Conservation (phyloP, 2,113 vertebrate species). For the Xiphias gladius region DNA sequence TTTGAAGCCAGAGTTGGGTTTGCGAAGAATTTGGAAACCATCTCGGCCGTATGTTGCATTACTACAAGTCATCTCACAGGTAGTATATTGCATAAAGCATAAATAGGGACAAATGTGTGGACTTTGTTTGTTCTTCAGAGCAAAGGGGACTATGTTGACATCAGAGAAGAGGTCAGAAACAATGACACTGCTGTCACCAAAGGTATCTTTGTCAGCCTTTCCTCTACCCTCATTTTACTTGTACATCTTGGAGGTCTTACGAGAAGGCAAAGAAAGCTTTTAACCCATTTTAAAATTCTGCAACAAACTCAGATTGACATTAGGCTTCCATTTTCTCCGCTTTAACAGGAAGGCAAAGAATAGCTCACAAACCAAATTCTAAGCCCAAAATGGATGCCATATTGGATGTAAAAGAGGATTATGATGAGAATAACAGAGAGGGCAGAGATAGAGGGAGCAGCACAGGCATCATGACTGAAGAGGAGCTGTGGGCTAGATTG, state of each 20-base stretch:
- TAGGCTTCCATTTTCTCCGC: neutral
- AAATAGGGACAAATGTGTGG: neutral
- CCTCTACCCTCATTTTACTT: conserved; percentile 24
- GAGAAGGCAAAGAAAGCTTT: conserved; percentile 11
- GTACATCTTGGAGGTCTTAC: neutral
- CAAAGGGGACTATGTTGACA: conserved; percentile 91
- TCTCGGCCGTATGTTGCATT: conserved; percentile 86
- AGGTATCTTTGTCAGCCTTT: conserved; percentile 78
- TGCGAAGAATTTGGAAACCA: conserved; percentile 89
- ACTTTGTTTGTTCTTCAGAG: conserved; percentile 78
- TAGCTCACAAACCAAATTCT: conserved; percentile 93
- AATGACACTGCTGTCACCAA: conserved; percentile 79
- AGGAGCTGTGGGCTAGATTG: conserved; percentile 92
- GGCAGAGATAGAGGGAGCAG: conserved; percentile 46
- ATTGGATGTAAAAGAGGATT: conserved; percentile 77
- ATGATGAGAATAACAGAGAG: conserved; percentile 73
- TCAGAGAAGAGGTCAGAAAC: conserved; percentile 90
- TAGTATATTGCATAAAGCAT: neutral
- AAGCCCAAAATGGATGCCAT: conserved; percentile 89
- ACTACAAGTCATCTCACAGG: neutral
- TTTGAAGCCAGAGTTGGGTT: conserved; percentile 92
- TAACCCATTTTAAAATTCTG: neutral
- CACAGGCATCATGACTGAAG: conserved; percentile 83
- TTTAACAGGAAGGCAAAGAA: conserved; percentile 87
- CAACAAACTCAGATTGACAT: neutral